Evolutionary conservation across 2,113 vertebrate genomes (phyloP).

Genomic region (Caranx ignobilis): DNA sequence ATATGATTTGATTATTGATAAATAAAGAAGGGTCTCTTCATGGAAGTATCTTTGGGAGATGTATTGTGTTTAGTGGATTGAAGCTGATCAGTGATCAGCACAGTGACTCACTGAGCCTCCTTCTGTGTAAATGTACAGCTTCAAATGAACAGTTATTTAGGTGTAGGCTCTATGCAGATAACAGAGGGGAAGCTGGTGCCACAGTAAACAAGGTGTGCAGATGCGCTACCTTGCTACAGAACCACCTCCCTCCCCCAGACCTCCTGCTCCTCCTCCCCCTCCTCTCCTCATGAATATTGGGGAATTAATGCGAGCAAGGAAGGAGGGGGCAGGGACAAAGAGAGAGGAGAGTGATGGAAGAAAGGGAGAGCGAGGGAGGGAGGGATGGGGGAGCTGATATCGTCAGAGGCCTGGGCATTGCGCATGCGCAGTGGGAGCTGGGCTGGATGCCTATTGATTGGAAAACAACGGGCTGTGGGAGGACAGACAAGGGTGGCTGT

Average conservation of each 20-base stretch:
- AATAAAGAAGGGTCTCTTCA: too few relatives aligned
- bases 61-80: too few relatives aligned
- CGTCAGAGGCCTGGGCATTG: slow-evolving; percentile 75
- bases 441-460: slow-evolving; percentile 80
- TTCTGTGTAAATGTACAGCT: too few relatives aligned
- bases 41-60: too few relatives aligned
- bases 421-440: slow-evolving; percentile 78
- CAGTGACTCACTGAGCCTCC: too few relatives aligned
- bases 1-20: too few relatives aligned
- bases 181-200: slow-evolving; percentile 1
- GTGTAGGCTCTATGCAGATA: not conserved
- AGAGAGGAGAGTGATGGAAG: slow-evolving; percentile 46
- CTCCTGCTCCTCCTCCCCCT: slow-evolving; percentile 20
- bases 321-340: slow-evolving; percentile 67
- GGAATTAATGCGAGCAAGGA: slow-evolving; percentile 46
- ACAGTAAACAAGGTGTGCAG: not conserved
- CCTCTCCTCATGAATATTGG: slow-evolving; percentile 79
- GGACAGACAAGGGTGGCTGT: slow-evolving; percentile 69
- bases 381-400: slow-evolving; percentile 53
- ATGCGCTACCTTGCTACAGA: slow-evolving; percentile 27
- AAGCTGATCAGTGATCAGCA: too few relatives aligned
- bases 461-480: slow-evolving; percentile 77
- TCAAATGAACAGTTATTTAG: not conserved
- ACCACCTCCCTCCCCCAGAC: slow-evolving; percentile 42
- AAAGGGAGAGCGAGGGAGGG: slow-evolving; percentile 21